Base-by-base conservation (phyloP, 2,113 vertebrate genomes). In the Trachemys scripta region DNA sequence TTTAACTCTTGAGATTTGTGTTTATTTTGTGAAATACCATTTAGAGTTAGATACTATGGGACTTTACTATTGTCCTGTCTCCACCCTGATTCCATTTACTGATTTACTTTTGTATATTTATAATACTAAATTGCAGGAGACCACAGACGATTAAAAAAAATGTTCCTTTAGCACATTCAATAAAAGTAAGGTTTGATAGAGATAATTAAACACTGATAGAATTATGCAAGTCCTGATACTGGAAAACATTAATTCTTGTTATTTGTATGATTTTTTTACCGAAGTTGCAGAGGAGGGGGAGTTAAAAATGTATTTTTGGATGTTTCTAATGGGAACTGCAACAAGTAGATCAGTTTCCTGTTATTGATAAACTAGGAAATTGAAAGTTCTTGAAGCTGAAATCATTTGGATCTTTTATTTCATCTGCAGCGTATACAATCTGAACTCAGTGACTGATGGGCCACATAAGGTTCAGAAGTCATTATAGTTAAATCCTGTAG, bases 341-440 rank as follows among this genome's bases (percentile, higher is more conserved):
- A 59, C 57, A 62, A 62, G 31, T 14, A 79, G 38, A 42, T 62
- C 86, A 93, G 59, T 92, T 59, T 94, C 54, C 45, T 88, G 82
- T 82, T 90, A 90, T 14, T 90, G 88, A 90, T 80, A 81, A 35
- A 92, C 11, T 95, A 88, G 4, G 31, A 69, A 49, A 51, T 6
- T 17, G 25, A 49, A 0, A 0, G 27, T 90, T 96, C 38, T 75
- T 75, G n/a, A 24, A 42, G 22, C 9, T 42, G 72, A 75, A 75
- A 22, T 82, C 51, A 59, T 94, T 72, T 93, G 90, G 6, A 62
- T 91, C 16, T 85, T 94, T 79, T 91, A 42, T 90, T 84, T 95
- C 85, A 51, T 92, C 16, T 84, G 87, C 82, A 92, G 31, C n/a
- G 75, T 72, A 45, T 54, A 84, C 27, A 82, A 90, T 80, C 31